Evolutionary conservation across 2,888 invertebrate species (phyloP).

Genomic region (Dryadula phaetusa): DNA sequence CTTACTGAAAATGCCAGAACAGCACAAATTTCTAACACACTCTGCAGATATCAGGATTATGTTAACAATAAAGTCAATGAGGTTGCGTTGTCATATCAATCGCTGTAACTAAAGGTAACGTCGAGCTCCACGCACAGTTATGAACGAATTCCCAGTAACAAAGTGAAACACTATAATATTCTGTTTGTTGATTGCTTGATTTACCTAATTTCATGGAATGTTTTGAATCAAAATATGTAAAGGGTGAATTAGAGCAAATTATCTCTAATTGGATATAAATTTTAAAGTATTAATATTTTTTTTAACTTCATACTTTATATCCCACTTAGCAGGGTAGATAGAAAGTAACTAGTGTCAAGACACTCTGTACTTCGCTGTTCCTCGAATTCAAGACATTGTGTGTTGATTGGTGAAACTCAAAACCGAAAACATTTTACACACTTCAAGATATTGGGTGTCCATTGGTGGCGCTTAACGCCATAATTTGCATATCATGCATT

Average conservation of each 20-base stretch:
- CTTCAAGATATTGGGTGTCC: too few relatives aligned
- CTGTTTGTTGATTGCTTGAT: slow-evolving; percentile 16
- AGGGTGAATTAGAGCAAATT: background rate
- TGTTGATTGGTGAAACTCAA: too few relatives aligned
- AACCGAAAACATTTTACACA: too few relatives aligned
- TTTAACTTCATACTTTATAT: too few relatives aligned
- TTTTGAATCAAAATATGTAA: slow-evolving; percentile 1
- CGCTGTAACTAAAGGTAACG: slow-evolving; percentile 19
- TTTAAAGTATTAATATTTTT: too few relatives aligned
- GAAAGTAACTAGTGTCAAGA: too few relatives aligned
- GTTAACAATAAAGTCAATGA: slow-evolving; percentile 5
- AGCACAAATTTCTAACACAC: background rate
- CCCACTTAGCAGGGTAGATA: too few relatives aligned
- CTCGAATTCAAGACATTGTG: too few relatives aligned
- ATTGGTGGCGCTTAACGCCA: too few relatives aligned
- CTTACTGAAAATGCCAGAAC: background rate
- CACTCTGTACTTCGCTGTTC: too few relatives aligned
- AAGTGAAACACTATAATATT: slow-evolving; percentile 29
- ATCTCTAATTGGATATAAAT: too few relatives aligned
- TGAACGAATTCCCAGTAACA: slow-evolving; percentile 12
- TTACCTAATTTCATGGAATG: slow-evolving; percentile 11
- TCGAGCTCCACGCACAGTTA: background rate
- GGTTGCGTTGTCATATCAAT: slow-evolving; percentile 25
- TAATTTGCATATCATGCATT: too few relatives aligned
- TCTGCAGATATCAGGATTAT: background rate